Conservation (phyloP, 1,140 invertebrate species). For the Aporrectodea caliginosa region DNA sequence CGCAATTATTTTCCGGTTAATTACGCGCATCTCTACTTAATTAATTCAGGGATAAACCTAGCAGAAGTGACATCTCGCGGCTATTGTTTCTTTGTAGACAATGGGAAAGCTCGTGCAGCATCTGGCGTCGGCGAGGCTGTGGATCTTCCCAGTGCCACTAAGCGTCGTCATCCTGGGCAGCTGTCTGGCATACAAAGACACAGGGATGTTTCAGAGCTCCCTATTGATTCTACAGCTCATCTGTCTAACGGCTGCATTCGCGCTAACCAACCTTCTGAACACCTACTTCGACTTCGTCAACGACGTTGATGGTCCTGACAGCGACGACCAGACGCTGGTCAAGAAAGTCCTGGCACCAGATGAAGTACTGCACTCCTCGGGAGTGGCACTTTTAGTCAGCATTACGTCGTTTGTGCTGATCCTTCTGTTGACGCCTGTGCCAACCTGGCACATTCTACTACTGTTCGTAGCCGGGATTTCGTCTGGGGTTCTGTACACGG, state of each 20-base stretch:
- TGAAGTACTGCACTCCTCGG: neutral
- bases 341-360: neutral
- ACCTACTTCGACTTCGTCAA: neutral
- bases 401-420: neutral
- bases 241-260: neutral
- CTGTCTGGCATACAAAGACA: neutral
- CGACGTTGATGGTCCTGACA: neutral
- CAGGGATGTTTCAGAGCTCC: neutral
- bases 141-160: neutral
- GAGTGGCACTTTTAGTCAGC: neutral
- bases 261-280: neutral
- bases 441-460: neutral
- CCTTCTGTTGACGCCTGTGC: neutral
- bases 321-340: neutral
- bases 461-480: neutral
- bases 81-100: too few species aligned
- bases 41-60: too few species aligned
- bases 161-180: neutral
- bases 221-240: neutral
- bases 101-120: too few species aligned
- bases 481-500: neutral
- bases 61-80: too few species aligned
- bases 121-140: too few species aligned
- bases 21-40: too few species aligned
- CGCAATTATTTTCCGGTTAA: too few species aligned